These are phyloP conservation scores for Epizoanthus stellaris DNA, from an alignment of 92 coral and sea anemone species.

Conservation along the genomic window DNA sequence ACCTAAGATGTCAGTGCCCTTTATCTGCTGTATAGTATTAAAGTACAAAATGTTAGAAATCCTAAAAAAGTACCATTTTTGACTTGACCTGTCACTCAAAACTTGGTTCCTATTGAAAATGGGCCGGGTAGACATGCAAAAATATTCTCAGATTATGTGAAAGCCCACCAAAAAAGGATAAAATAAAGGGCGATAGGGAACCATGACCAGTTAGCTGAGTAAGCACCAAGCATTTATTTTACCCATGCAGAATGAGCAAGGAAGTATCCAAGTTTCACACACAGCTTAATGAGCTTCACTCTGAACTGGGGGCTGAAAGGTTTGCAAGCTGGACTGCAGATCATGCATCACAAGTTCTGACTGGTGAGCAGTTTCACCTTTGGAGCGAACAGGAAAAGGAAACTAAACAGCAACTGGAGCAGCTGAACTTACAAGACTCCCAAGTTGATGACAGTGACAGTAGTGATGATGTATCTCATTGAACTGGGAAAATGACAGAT, in stretches of 20 bases:
- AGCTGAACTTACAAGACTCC: slow-evolving; percentile 44
- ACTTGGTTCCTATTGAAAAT: no score
- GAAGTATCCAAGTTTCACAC: slow-evolving; percentile 79
- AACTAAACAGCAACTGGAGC: slow-evolving; percentile 51
- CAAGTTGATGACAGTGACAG: slow-evolving; percentile 43
- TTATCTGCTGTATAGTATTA: no score
- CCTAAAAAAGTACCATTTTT: no score
- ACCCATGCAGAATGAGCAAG: slow-evolving; percentile 72
- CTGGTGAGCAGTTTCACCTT: slow-evolving; percentile 65
- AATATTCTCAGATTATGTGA: no score
- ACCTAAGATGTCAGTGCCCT: no score
- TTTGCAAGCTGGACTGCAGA: slow-evolving; percentile 86
- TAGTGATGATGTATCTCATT: slow-evolving; percentile 72
- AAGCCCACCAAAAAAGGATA: no score
- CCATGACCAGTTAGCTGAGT: no score
- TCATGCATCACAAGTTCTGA: slow-evolving; percentile 83
- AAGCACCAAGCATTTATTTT: no score
- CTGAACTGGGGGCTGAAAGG: slow-evolving; percentile 81
- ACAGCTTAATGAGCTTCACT: slow-evolving; percentile 73
- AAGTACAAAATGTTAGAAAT: no score
- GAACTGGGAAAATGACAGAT: not conserved
- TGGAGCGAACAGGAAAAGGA: slow-evolving; percentile 79
- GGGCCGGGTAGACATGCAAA: no score
- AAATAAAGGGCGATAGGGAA: no score
- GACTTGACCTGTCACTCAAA: no score